Evolutionary conservation across 2,797 vertebrate genomes (phyloP), one percentile per base, ranked within the genome.

Genomic region (Alcedo quadribrachys): DNA sequence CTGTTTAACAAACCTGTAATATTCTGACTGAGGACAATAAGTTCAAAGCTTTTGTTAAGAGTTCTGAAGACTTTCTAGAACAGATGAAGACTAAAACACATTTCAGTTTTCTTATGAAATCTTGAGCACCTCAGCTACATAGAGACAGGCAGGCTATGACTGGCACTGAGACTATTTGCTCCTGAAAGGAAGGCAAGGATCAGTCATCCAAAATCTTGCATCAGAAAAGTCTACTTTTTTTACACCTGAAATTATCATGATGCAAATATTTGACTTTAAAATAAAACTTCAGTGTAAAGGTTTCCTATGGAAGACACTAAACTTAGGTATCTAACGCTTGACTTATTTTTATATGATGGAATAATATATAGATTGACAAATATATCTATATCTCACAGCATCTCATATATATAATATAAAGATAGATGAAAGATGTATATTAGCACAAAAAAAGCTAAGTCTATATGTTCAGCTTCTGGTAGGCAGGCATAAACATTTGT

Each of bases 201-300:
- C 16, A 32, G 5, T 15, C 1, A 1, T 5, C 5, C 13, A 32
- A 9, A 9, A 19, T 12, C 11, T 61, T 60, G 5, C 18, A 46
- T 16, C 6, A 65, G 28, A 37, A 81, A 70, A 46, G 4, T 25
- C 8, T 43, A 1, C 0, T 18, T 83, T 89, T 90, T 78, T 24
- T 77, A 51, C 2, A 42, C 9, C 5, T 74, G 28, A n/a, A 70
- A 32, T 51, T 55, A 4, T 20, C 12, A 7, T 15, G 5, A 20
- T 43, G 9, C 3, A 65, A 67, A 32, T 51, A 71, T 40, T 46
- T 61, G 13, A 12, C 8, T 32, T 18, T 3, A 77, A 63, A 54
- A 7, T 46, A 43, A 33, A 73, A 42, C 6, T 48, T 79, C 3
- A 28, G 2, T 35, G 6, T 40, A 62, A n/a, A 66, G 45, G 1